Base-by-base conservation (phyloP, 2,888 invertebrate species). In the Chirona hameri region DNA sequence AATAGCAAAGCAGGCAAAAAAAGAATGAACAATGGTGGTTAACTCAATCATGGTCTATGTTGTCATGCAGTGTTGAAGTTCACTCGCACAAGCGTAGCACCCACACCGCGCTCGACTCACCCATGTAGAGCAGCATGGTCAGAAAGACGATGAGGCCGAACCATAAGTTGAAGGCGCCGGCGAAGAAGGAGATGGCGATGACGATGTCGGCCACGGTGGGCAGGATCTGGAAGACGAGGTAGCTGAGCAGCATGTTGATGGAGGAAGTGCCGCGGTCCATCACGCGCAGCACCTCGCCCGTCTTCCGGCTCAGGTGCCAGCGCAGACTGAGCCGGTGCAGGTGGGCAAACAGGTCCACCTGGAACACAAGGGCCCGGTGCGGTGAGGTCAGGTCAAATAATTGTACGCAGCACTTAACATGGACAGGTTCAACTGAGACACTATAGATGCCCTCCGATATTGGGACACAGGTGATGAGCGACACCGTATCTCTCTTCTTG, bases 241-340 rank as follows among this genome's bases (percentile, higher is more conserved):
- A 89, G 87, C 94, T 97, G 86, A 99, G 91, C 18, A 99, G 90
- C 88, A 94, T 96, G 89, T 98, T 97, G 86, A 99, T 96, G 82
- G 97, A 97, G 86, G 95, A 96, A 0, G 98, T 98, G 85, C 99
- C 99, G 84, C 99, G 91, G 89, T 99, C 99, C 95, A 99, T 98
- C 0, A 99, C 93, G 60, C 98, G 90, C 2, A 99, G 90, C 0
- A 99, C 97, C 90, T 99, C 98, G 2, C 99, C 99, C 0, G 99
- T 99, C 90, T 99, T 99, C 21, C 98, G 90, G 1, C 93, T 91
- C 60, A 99, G 89, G 89, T 99, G 99, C 99, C 99, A 99, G 46
- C 95, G 91, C 81, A 99, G 90, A 9, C 98, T 97, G 82, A 99
- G 89, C 83, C 93, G 91, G 88, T 98, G 98, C 27, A 98, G 91